Evolutionary conservation across 2,797 vertebrate species (phyloP), one percentile per base, ranked within the genome.

Genomic region (Rousettus madagascariensis): DNA sequence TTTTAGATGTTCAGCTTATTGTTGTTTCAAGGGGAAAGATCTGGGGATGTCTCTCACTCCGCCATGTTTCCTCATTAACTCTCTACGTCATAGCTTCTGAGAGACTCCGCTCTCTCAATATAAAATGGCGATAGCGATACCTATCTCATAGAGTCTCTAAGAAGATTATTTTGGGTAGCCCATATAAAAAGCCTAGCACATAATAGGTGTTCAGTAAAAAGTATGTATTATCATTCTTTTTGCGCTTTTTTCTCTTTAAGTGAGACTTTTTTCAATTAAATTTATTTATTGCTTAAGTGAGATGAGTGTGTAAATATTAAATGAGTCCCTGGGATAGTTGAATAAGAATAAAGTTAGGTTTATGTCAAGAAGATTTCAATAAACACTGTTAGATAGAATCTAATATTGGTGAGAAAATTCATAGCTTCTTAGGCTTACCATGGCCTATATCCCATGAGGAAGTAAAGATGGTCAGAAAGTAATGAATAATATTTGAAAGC

Each of bases 221-320:
- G 20, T 46, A 80, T 28, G 24, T 22, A 78, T 84, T 78, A 75
- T 83, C 43, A 51, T 33, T 68, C 10, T 41, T 84, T 24, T 26
- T 38, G 30, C 43, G 36, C 9, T 83, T 51, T 83, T 91, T 55
- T 17, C 0, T n/a, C 19, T 16, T 53, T 93, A 63, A 80, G 11
- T 66, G 8, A 83, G 3, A 11, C 0, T 38, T 80, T 95, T 83
- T 59, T 49, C 36, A 68, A 49, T 72, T 92, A 41, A 85, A 75
- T 94, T 77, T 57, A 92, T 86, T 80, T 90, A 46, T 65, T 95
- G 5, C 7, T 84, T 96, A 80, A 92, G 46, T 93, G 86, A 77
- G 20, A 28, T 72, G 19, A 86, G 20, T 51, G 4, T 55, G 3
- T 92, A 30, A 83, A n/a, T 65, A 84, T 71, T 91, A 85, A 49